Evolutionary conservation across 2,113 vertebrate genomes (phyloP).

Genomic region (Apus apus): DNA sequence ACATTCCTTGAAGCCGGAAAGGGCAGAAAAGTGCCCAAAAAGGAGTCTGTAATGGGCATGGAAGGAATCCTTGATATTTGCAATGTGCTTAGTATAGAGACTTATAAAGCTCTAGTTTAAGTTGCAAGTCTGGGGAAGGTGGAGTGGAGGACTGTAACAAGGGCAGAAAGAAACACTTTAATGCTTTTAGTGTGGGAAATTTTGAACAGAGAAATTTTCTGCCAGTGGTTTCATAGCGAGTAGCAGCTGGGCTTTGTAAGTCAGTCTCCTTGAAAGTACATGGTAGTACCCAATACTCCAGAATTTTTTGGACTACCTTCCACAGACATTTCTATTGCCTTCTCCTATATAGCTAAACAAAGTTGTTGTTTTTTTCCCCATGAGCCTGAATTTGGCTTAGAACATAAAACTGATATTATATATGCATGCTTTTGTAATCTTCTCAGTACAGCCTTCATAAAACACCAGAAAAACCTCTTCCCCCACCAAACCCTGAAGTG

Average conservation of each 20-base stretch:
- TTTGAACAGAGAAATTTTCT: neutral
- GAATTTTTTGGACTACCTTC: neutral
- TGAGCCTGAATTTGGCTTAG: neutral
- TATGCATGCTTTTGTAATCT: neutral
- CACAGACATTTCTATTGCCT: neutral
- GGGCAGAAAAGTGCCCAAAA: neutral
- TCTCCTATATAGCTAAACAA: neutral
- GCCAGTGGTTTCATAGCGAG: neutral
- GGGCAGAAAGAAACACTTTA: neutral
- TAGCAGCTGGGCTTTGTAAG: neutral
- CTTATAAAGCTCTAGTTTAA: neutral
- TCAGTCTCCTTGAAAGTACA: neutral
- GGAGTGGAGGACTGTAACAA: neutral
- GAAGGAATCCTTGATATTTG: neutral
- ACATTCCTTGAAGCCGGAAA: neutral
- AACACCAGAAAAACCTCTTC: accelerated
- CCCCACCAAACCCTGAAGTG: neutral
- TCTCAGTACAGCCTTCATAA: neutral
- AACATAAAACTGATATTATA: neutral
- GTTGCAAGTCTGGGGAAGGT: neutral
- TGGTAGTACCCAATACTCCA: neutral
- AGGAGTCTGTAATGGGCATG: neutral
- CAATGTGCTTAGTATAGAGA: neutral
- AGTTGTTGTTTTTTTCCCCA: neutral
- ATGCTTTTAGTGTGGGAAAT: neutral